These are phyloP conservation scores for Alsophila aescularia DNA, from an alignment of 2,888 invertebrate genomes.

Conservation along the genomic window DNA sequence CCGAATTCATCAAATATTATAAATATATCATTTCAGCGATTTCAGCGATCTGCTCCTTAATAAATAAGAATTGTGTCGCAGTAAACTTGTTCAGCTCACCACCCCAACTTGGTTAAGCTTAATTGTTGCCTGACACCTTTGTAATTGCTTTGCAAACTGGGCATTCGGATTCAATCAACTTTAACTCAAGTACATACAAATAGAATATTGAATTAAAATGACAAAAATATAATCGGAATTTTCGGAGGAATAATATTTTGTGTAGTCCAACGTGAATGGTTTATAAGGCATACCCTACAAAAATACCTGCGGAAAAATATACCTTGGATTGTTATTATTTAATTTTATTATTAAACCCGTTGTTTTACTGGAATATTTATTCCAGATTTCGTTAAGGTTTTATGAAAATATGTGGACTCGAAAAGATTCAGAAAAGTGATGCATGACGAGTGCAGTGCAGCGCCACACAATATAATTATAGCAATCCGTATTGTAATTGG, in stretches of 20 bases:
- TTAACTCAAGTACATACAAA: neutral
- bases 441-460: too few species aligned
- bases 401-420: too few species aligned
- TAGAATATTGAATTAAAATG: constrained; percentile 2
- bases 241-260: neutral
- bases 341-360: too few species aligned
- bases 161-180: neutral
- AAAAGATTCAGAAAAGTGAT: too few species aligned
- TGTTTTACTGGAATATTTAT: too few species aligned
- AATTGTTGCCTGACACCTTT: constrained; percentile 4
- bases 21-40: neutral
- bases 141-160: constrained; percentile 2
- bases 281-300: too few species aligned
- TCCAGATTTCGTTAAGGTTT: too few species aligned
- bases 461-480: too few species aligned
- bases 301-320: too few species aligned
- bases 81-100: neutral
- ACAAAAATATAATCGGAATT: constrained; percentile 1
- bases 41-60: neutral
- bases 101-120: neutral
- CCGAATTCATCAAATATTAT: too few species aligned
- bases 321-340: too few species aligned
- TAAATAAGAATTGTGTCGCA: neutral
- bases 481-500: too few species aligned
- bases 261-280: neutral